Percentiles rank a stretch among this genome's conserved stretches.
Evolutionary conservation across 2,113 vertebrate genomes (phyloP).

Genomic region (Otis tarda): DNA sequence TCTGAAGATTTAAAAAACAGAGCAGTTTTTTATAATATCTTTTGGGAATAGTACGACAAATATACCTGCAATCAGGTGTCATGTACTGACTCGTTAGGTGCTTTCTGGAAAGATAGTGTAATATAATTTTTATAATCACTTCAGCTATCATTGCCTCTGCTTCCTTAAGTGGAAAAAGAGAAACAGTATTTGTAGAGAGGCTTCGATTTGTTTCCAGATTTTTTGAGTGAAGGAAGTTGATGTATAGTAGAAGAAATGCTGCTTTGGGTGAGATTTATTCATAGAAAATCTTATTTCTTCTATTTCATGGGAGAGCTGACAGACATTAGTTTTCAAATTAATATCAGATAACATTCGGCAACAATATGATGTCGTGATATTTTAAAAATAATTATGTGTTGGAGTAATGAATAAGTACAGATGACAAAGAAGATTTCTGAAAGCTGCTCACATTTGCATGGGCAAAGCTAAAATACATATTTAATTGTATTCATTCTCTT

Average conservation of each 20-base stretch:
- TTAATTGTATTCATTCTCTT: neutral
- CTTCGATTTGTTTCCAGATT: neutral
- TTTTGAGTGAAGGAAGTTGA: neutral
- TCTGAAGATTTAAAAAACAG: neutral
- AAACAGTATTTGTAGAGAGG: neutral
- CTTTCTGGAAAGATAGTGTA: neutral
- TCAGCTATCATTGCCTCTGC: neutral
- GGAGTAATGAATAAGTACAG: neutral
- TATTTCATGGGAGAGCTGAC: neutral
- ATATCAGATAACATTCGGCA: neutral
- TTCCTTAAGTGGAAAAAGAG: neutral
- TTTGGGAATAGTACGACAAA: neutral
- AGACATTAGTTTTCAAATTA: neutral
- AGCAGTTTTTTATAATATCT: neutral
- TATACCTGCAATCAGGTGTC: neutral
- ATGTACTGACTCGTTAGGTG: neutral
- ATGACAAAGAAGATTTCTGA: neutral
- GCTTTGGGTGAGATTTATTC: neutral
- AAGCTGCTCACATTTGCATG: neutral
- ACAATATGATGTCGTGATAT: neutral
- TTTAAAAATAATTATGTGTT: neutral
- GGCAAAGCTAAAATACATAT: neutral
- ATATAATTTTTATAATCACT: neutral
- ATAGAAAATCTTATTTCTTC: neutral
- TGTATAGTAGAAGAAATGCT: neutral